These are phyloP conservation scores for Cairina moschata DNA, from an alignment of 2,113 vertebrate genomes.

Conservation along the genomic window DNA sequence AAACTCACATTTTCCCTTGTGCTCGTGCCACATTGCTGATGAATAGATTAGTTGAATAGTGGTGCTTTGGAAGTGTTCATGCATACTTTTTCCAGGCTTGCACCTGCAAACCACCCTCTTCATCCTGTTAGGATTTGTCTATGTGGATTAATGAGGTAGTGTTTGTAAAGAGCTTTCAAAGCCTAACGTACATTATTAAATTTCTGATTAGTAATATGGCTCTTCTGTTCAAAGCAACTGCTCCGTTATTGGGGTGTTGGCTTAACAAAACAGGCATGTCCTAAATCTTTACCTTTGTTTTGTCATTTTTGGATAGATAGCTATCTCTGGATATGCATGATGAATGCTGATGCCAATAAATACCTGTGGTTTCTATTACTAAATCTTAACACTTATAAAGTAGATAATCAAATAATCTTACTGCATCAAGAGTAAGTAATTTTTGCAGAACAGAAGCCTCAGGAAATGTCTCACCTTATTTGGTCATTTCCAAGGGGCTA, in stretches of 20 bases:
- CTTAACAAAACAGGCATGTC: constrained; percentile 32
- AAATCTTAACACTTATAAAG: not conserved
- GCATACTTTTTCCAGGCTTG: not conserved
- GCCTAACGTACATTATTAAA: not conserved
- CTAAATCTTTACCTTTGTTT: constrained; percentile 3
- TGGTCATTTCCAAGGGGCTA: not conserved
- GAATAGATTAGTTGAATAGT: not conserved
- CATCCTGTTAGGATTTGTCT: constrained; percentile 54
- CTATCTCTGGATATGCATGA: not conserved
- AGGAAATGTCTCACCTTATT: not conserved
- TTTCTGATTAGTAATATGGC: not conserved
- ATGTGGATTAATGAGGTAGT: constrained; percentile 24
- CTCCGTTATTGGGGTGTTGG: constrained; percentile 43
- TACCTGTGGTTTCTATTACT: constrained; percentile 46
- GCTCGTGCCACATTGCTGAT: not conserved
- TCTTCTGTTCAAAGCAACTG: constrained; percentile 44
- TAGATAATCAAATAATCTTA: not conserved
- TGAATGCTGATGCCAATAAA: not conserved
- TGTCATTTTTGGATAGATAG: constrained; percentile 35
- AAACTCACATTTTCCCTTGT: not conserved
- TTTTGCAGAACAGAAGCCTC: not conserved
- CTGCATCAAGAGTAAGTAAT: not conserved
- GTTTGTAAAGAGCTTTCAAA: constrained; percentile 52
- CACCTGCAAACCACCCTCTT: not conserved
- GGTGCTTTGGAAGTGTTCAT: not conserved